These are phyloP conservation scores for Drosophila incognita DNA, from an alignment of 2,888 invertebrate species.

Conservation along the genomic window DNA sequence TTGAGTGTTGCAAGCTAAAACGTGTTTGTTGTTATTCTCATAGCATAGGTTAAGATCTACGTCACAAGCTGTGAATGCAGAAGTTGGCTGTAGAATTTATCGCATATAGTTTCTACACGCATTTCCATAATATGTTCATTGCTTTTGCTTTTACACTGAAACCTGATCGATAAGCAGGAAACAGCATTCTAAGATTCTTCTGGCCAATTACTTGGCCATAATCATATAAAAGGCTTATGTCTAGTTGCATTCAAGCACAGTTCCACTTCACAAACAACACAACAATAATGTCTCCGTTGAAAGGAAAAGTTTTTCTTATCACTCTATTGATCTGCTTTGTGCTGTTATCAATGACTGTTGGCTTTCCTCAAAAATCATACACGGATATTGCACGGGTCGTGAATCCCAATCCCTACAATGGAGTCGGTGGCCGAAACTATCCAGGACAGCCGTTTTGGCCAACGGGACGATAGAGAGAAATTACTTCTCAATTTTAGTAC, in stretches of 20 bases:
- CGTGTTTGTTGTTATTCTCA: neutral
- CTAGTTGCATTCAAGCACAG: constrained; percentile 9
- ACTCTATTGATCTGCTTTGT: constrained; percentile 7
- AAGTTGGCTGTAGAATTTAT: neutral
- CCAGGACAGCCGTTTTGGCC: constrained; percentile 22
- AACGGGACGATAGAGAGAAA: neutral
- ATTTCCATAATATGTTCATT: neutral
- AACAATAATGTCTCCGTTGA: constrained; percentile 19
- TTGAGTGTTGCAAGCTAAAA: neutral
- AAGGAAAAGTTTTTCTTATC: constrained; percentile 7
- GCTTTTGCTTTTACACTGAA: neutral
- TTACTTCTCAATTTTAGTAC: neutral
- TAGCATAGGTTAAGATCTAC: constrained; percentile 3
- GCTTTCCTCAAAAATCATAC: constrained; percentile 10
- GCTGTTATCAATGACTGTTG: neutral
- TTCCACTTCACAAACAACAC: constrained; percentile 1
- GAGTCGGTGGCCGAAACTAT: neutral
- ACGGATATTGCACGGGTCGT: constrained; percentile 9
- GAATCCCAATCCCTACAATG: constrained; percentile 16
- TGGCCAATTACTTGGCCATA: neutral
- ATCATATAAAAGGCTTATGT: constrained; percentile 18
- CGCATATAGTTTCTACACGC: neutral
- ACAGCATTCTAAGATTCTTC: neutral
- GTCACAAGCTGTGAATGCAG: neutral
- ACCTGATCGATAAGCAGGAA: constrained; percentile 23